Conservation (phyloP, 2,888 invertebrate genomes). For the Xestia c-nigrum region DNA sequence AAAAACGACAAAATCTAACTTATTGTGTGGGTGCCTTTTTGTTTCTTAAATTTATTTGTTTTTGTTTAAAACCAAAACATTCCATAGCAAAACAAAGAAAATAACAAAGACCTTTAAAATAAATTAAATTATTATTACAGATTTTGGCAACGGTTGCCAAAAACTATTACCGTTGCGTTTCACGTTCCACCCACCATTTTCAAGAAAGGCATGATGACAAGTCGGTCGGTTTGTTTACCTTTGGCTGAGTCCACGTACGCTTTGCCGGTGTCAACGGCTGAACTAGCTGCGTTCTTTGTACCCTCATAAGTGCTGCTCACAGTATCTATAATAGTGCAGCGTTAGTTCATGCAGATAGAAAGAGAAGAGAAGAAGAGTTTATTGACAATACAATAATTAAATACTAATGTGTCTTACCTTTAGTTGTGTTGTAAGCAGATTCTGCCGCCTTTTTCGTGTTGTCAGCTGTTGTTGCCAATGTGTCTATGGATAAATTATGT, state of each 20-base stretch:
- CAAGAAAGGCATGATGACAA: conserved; percentile 53
- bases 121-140: conserved; percentile 6
- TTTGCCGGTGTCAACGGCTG: conserved; percentile 75
- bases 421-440: conserved; percentile 84
- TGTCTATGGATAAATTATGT: conserved; percentile 75
- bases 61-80: not conserved
- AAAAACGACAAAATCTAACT: not conserved
- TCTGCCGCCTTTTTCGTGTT: conserved; percentile 88
- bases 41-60: conserved; percentile 9
- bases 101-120: conserved; percentile 35
- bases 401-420: conserved; percentile 75
- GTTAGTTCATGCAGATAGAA: conserved; percentile 58
- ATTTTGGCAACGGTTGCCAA: conserved; percentile 51
- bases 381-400: not conserved
- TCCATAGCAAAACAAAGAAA: conserved; percentile 14
- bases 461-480: conserved; percentile 83
- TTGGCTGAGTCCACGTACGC: conserved; percentile 72
- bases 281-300: conserved; percentile 71
- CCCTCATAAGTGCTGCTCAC: conserved; percentile 70
- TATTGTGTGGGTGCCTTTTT: not conserved
- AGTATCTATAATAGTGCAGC: conserved; percentile 72
- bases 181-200: conserved; percentile 51
- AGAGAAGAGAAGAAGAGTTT: conserved; percentile 28
- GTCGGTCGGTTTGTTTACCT: conserved; percentile 73
- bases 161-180: conserved; percentile 47